Base-by-base conservation (phyloP, 2,113 vertebrate species). In the Zapus hudsonius region DNA sequence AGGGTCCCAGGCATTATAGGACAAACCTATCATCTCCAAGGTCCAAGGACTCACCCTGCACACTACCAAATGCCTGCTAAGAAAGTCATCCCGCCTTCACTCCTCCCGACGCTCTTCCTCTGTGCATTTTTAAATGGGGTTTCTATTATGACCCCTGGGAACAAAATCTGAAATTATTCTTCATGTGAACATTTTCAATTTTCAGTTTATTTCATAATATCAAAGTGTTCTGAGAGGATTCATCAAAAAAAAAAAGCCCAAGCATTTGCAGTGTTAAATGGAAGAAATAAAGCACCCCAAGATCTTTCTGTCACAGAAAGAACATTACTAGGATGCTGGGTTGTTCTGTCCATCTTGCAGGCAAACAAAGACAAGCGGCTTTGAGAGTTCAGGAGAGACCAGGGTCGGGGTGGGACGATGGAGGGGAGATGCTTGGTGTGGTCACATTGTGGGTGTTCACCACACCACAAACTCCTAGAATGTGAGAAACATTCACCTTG, bases 1-100 rank as follows among this genome's bases (percentile, higher is more conserved):
- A 92, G 91, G 19, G 87, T 92, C 91, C 90, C 95, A 66, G 96
- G 96, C 95, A 80, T 95, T 93, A 96, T 64, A 86, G 88, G 23
- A 13, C 42, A 72, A 47, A 3, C 95, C n/a, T 31, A 38, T 42
- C 63, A 90, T 83, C 74, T 92, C 95, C 55, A 90, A 94, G 79
- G 42, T 95, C 95, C 23, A 84, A 92, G 5, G 33, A 89, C 95
- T 93, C 94, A 89, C 96, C 90, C 86, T 86, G 52, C 69, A 90
- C 55, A 75, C 44, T 86, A 92, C 94, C 90, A 94, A 94, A 95
- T 89, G 0, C 0, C 84, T 72, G 89, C 95, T 92, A 61, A 78
- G 63, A 9, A 73, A 31, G 25, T 10, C 42, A 23, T 10, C 29
- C 29, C 25, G 40, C 63, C 47, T 27, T 17, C 57, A 6, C 4